Evolutionary conservation across 2,113 vertebrate species (phyloP).

Genomic region (Macrotus californicus): DNA sequence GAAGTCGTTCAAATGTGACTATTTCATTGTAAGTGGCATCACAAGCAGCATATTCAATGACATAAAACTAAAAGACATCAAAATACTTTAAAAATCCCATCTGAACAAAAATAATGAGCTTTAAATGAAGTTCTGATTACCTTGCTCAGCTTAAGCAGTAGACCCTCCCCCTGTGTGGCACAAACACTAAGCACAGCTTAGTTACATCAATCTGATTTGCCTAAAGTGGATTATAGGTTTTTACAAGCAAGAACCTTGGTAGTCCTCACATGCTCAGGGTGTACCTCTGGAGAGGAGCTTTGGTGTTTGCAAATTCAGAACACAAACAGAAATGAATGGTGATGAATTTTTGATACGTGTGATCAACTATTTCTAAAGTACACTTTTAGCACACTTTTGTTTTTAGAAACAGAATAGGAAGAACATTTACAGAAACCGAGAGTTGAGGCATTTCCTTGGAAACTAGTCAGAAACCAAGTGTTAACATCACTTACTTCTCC

Average conservation of each 20-base stretch:
- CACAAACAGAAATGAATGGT: not conserved
- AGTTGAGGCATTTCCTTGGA: not conserved
- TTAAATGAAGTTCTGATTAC: conserved; percentile 48
- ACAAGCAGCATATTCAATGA: conserved; percentile 89
- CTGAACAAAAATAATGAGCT: conserved; percentile 36
- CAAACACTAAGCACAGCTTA: conserved; percentile 25
- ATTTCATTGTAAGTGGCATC: conserved; percentile 90
- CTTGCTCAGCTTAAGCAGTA: not conserved
- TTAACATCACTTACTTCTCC: conserved; percentile 81
- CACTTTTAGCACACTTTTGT: not conserved
- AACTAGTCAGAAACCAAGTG: not conserved
- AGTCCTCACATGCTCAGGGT: not conserved
- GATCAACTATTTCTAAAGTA: conserved; percentile 6
- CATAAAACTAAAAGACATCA: conserved; percentile 81
- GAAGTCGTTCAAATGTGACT: conserved; percentile 86
- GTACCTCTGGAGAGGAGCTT: not conserved
- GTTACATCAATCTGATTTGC: not conserved
- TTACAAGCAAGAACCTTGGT: not conserved
- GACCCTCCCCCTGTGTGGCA: not conserved
- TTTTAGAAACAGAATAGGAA: conserved; percentile 7
- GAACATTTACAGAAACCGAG: not conserved
- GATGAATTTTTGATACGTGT: not conserved
- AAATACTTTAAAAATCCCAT: conserved; percentile 62
- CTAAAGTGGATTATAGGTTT: conserved; percentile 13
- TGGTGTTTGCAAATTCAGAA: conserved; percentile 21